Evolutionary conservation across 2,888 invertebrate genomes (phyloP).

Genomic region (Agrotis clavis): DNA sequence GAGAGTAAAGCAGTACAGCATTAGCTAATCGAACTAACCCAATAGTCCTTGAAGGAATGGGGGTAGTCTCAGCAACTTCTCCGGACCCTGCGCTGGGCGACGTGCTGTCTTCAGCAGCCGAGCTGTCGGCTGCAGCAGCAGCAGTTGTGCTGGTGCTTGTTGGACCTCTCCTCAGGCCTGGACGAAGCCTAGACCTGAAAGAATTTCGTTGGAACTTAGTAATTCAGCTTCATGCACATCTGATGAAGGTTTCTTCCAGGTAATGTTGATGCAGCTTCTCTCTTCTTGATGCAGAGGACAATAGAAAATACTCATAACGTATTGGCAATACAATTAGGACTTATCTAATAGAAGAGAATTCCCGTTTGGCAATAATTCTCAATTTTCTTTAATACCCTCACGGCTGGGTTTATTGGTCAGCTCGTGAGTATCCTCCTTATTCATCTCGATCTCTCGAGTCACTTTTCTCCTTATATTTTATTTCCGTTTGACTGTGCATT

Average conservation of each 20-base stretch:
- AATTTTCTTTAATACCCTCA: too few species aligned
- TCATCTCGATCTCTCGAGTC: neutral
- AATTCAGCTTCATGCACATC: neutral
- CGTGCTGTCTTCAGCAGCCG: conserved; percentile 75
- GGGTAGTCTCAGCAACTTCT: conserved; percentile 84
- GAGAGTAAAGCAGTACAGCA: neutral
- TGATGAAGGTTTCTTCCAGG: neutral
- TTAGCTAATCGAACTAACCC: conserved; percentile 71
- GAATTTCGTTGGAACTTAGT: neutral
- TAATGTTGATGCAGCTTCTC: neutral
- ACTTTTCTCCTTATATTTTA: neutral
- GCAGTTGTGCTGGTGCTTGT: conserved; percentile 78
- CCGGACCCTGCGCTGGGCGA: conserved; percentile 76
- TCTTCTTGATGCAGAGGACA: neutral
- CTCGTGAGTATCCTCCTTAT: too few species aligned
- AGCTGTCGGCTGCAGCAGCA: conserved; percentile 76
- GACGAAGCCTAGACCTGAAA: conserved; percentile 87
- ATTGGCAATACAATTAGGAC: neutral
- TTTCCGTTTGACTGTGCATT: neutral
- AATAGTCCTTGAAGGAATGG: conserved; percentile 79
- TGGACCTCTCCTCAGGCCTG: conserved; percentile 78
- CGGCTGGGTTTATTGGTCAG: neutral
- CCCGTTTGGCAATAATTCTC: too few species aligned
- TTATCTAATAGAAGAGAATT: neutral
- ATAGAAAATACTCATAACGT: neutral